Evolutionary conservation across 2,113 vertebrate genomes (phyloP).

Genomic region (Psettodes erumei): DNA sequence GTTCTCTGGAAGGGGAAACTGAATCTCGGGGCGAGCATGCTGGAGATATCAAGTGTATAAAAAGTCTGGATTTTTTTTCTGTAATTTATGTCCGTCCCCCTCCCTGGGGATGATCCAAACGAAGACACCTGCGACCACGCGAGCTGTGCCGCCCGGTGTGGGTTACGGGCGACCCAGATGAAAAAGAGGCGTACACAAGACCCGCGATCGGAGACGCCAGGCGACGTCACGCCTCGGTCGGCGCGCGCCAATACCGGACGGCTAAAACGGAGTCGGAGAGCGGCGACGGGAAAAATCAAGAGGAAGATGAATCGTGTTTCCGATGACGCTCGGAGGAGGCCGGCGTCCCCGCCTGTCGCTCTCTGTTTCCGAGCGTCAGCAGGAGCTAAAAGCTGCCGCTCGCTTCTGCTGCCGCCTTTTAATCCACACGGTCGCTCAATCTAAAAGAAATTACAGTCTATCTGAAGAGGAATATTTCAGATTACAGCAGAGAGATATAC

Average conservation of each 20-base stretch:
- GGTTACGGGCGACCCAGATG: conserved; percentile 12
- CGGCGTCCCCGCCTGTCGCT: conserved; percentile 20
- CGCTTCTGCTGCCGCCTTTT: too few relatives aligned
- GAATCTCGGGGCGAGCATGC: not conserved
- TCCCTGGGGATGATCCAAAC: too few relatives aligned
- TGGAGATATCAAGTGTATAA: not conserved
- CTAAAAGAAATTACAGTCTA: too few relatives aligned
- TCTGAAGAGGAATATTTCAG: not conserved
- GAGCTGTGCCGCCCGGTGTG: conserved; percentile 4
- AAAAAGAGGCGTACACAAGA: too few relatives aligned
- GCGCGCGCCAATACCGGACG: not conserved
- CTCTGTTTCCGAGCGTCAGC: conserved; percentile 46
- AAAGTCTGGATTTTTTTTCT: conserved; percentile 11
- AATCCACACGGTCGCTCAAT: too few relatives aligned
- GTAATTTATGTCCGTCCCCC: too few relatives aligned
- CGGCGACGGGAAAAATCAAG: conserved; percentile 21
- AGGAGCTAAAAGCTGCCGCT: conserved; percentile 46
- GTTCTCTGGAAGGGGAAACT: conserved; percentile 3
- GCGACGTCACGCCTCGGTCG: not conserved
- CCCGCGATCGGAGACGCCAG: not conserved
- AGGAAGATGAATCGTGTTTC: conserved; percentile 40
- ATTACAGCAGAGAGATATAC: too few relatives aligned
- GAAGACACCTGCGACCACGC: too few relatives aligned
- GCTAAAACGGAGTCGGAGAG: not conserved
- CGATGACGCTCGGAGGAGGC: conserved; percentile 1